Evolutionary conservation across 2,888 invertebrate species (phyloP), one percentile per base, ranked within the genome.

Genomic region (Cryptus viduatorius): DNA sequence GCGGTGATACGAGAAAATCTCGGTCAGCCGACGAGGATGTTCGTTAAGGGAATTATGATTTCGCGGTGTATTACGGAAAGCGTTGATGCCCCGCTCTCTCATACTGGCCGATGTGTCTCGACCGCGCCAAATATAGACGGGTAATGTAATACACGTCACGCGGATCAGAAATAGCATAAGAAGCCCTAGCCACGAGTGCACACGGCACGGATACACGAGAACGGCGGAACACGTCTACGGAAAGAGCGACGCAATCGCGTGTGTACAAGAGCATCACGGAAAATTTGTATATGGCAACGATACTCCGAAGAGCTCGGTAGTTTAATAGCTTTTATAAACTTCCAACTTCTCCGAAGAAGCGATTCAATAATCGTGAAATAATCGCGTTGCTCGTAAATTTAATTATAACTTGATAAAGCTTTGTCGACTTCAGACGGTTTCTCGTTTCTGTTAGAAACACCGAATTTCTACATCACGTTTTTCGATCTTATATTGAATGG

Each of bases 91-190:
- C 50, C 61, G 56, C 64, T 37, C 68, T 65, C 65, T n/a, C 72
- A 61, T 80, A 53, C 76, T 75, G 79, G 86, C 73, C 68, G 69
- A 82, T 84, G 84, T 87, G 87, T 89, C 83, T 86, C 88, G 84
- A 84, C 83, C 89, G 89, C 87, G 88, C 95, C 95, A 94, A 95
- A 95, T 95, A 95, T 95, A 95, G 95, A 91, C 89, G 90, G 93
- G 95, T 95, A 95, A 95, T 94, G 94, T 94, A 94, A 95, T 95
- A 94, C 94, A 94, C 93, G 93, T 93, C 94, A 93, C 91, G 91
- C 89, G 94, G 67, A 93, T 94, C 94, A 94, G 94, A 95, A 95
- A 95, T 95, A 95, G 94, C 94, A 90, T 94, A 92, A 91, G 92
- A 90, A 94, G 93, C 92, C 82, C 94, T 94, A 94, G 94, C 94